Percentiles rank a stretch among this genome's conserved stretches.
phyloP scores from a whole-genome alignment of 1,140 invertebrate species.

The Arctopsyche grandis region DNA sequence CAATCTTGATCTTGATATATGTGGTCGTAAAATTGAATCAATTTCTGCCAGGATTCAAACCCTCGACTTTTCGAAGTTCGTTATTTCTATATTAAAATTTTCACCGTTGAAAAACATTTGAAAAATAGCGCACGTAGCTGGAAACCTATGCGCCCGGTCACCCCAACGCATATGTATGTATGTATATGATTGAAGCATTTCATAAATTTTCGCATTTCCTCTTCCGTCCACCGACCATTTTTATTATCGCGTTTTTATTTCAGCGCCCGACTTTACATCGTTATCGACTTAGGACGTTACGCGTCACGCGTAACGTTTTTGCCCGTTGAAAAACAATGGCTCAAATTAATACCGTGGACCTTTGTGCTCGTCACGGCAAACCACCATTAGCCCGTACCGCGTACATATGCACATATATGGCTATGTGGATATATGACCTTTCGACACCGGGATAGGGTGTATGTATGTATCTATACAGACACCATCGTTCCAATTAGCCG shows the following conservation, averaged over 20 bases:
- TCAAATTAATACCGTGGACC: slow-evolving; percentile 2
- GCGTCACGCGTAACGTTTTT: not conserved
- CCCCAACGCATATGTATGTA: not conserved
- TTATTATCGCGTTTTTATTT: too few species aligned
- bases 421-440: slow-evolving; percentile 2
- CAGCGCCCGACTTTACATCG: not conserved
- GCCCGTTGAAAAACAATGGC: not conserved
- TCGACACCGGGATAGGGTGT: not conserved
- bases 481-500: slow-evolving; percentile 17
- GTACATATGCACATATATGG: too few species aligned
- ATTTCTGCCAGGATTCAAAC: too few species aligned
- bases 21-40: too few species aligned
- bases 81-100: too few species aligned
- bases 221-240: too few species aligned
- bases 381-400: not conserved
- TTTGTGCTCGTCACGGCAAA: not conserved
- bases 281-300: slow-evolving; percentile 1
- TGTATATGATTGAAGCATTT: not conserved
- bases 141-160: too few species aligned
- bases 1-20: too few species aligned
- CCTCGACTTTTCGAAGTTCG: too few species aligned
- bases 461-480: not conserved
- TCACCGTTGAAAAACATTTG: too few species aligned
- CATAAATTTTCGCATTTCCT: too few species aligned
- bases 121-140: too few species aligned